These are phyloP conservation scores for Anser brachyrhynchus DNA, from an alignment of 2,113 vertebrate species.

Conservation along the genomic window DNA sequence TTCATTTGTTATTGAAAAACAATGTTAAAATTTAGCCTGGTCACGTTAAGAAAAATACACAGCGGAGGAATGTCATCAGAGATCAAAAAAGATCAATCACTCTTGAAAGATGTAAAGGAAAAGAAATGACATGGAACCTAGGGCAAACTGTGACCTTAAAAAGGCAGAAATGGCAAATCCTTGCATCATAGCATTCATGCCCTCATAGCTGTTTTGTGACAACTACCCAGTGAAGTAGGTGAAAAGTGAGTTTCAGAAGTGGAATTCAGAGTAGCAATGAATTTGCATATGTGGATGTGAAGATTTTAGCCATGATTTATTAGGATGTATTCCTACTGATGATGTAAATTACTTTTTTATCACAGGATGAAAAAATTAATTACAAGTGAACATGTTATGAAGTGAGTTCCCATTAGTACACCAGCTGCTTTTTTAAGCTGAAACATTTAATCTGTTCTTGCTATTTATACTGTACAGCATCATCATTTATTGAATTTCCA, in stretches of 20 bases:
- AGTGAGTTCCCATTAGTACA: neutral
- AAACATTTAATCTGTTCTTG: constrained; percentile 5
- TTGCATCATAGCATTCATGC: neutral
- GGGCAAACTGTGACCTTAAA: neutral
- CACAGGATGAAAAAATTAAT: neutral
- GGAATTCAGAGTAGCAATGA: neutral
- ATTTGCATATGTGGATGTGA: neutral
- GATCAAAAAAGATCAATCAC: neutral
- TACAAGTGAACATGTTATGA: neutral
- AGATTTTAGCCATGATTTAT: neutral
- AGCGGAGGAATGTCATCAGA: neutral
- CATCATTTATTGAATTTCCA: neutral
- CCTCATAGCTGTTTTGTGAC: neutral
- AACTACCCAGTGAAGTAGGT: neutral
- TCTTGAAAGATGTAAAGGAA: neutral
- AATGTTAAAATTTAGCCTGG: neutral
- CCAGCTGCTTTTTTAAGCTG: neutral
- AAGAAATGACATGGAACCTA: neutral
- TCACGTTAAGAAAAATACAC: neutral
- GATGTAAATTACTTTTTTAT: neutral
- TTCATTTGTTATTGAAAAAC: neutral
- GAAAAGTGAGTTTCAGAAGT: neutral
- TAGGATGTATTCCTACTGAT: neutral
- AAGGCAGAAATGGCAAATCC: neutral
- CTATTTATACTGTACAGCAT: neutral